These are phyloP conservation scores for Orestias chungarensis DNA, from an alignment of 2,797 vertebrate species.

Conservation along the genomic window DNA sequence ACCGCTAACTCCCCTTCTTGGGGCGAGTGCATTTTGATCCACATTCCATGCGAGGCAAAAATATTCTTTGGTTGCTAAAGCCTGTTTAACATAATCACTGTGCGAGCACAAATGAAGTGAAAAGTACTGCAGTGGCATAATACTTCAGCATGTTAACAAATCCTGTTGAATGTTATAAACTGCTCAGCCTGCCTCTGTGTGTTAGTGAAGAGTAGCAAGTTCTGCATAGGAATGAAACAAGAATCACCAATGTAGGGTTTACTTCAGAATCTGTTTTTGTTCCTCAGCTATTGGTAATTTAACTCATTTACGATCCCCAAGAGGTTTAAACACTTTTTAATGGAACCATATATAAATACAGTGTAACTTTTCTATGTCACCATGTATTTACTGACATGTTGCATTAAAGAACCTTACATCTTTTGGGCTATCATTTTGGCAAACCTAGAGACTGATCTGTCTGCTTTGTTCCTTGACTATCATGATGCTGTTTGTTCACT, in stretches of 20 bases:
- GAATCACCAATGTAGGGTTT: constrained; percentile 61
- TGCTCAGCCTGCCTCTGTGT: constrained; percentile 30
- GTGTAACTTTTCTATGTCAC: background rate
- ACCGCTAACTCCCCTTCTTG: constrained; percentile 42
- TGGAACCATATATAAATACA: background rate
- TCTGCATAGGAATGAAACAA: constrained; percentile 34
- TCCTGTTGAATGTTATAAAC: constrained; percentile 53
- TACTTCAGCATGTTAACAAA: constrained; percentile 62
- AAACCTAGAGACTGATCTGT: background rate
- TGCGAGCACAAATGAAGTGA: constrained; percentile 56
- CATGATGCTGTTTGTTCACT: background rate
- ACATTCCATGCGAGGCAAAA: constrained; percentile 43
- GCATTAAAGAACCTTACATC: background rate
- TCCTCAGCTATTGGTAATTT: constrained; percentile 20
- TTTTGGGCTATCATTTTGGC: background rate
- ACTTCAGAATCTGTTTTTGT: constrained; percentile 50
- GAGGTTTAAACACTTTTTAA: background rate
- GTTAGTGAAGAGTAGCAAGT: constrained; percentile 51
- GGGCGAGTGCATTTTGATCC: constrained; percentile 56
- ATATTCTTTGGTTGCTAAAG: constrained; percentile 44
- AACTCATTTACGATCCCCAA: background rate
- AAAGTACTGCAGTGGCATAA: constrained; percentile 58
- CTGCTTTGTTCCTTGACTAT: background rate
- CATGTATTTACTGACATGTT: background rate
- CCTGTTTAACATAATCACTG: constrained; percentile 37